Percentiles rank a stretch among this genome's conserved stretches.
phyloP scores from a whole-genome alignment of 2,113 vertebrate genomes.

The Sebastes schlegelii region DNA sequence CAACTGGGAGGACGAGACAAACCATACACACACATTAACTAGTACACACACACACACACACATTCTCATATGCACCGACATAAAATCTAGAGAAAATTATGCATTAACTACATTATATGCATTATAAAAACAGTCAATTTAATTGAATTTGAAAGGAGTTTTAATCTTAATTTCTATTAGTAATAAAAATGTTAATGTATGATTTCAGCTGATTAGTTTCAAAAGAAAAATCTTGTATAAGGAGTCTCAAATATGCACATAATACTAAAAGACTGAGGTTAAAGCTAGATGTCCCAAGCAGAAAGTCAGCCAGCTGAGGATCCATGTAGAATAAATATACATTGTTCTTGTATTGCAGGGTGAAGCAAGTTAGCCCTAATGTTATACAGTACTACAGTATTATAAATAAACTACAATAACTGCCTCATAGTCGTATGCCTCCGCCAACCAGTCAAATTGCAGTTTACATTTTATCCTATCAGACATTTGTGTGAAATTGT shows the following conservation, averaged over 20 bases:
- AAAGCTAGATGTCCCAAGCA: too few relatives aligned
- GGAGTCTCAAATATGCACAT: neutral
- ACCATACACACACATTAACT: slow-evolving; percentile 8
- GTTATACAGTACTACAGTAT: neutral
- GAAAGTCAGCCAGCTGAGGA: neutral
- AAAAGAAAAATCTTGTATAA: neutral
- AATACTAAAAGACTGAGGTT: neutral
- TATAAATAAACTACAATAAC: neutral
- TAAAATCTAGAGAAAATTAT: neutral
- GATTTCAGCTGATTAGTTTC: neutral
- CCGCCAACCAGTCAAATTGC: too few relatives aligned
- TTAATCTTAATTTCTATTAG: neutral
- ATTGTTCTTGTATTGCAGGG: neutral
- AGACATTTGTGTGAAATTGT: too few relatives aligned
- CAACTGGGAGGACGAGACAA: slow-evolving; percentile 22
- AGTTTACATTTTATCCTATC: too few relatives aligned
- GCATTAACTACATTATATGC: neutral
- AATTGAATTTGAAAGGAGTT: neutral
- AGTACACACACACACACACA: slow-evolving; percentile 10
- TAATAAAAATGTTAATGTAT: neutral
- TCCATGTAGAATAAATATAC: neutral
- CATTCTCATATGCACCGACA: neutral
- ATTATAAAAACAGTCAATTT: too few relatives aligned
- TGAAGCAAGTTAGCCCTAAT: neutral
- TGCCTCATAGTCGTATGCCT: too few relatives aligned